phyloP scores from a whole-genome alignment of 2,888 invertebrate genomes.

The Archaeoteleia sp. region DNA sequence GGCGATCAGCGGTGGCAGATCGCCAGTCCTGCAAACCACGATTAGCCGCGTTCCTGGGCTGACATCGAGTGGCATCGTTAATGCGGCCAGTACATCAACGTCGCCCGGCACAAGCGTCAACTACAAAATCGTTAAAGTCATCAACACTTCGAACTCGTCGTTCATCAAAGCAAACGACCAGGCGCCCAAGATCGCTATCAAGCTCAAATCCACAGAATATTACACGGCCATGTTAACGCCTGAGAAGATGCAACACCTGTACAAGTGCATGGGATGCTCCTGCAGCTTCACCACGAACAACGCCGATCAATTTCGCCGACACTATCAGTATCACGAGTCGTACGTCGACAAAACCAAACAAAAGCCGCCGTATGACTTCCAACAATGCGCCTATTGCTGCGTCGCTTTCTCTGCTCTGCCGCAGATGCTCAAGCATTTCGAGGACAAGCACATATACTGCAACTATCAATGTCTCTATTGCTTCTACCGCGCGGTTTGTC shows the following conservation, averaged over 20 bases:
- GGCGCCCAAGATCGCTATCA: conserved; percentile 43
- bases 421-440: conserved; percentile 78
- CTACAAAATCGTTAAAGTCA: conserved; percentile 64
- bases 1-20: conserved; percentile 1
- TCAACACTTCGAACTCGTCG: conserved; percentile 39
- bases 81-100: conserved; percentile 1
- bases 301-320: conserved; percentile 69
- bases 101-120: conserved; percentile 41
- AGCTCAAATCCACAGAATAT: conserved; percentile 64
- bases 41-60: not conserved
- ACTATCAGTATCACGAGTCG: conserved; percentile 71
- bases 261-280: conserved; percentile 77
- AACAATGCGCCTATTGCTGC: conserved; percentile 79
- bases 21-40: not conserved
- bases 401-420: conserved; percentile 73
- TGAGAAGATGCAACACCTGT: conserved; percentile 74
- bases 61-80: no score
- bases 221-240: conserved; percentile 71
- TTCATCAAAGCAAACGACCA: conserved; percentile 46
- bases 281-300: conserved; percentile 76
- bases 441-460: conserved; percentile 79
- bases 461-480: conserved; percentile 81
- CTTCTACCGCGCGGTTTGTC: conserved; percentile 80
- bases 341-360: conserved; percentile 53
- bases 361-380: conserved; percentile 73